Conservation (phyloP, 2,888 invertebrate species). For the Pocota personata region DNA sequence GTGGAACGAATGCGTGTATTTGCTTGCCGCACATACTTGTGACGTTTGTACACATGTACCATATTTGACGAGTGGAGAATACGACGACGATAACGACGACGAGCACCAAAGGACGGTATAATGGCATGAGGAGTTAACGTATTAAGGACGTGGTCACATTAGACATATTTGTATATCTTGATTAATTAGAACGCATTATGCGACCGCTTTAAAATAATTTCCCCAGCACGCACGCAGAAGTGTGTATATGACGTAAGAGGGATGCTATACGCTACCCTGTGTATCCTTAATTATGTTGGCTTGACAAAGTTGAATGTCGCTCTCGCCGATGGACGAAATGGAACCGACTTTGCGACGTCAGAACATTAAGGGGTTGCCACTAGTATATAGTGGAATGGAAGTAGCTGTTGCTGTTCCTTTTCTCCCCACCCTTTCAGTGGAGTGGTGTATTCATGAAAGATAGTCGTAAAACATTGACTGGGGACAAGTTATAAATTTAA, state of each 20-base stretch:
- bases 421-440: not conserved
- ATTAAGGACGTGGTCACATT: constrained; percentile 65
- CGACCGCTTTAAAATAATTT: constrained; percentile 70
- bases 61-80: constrained; percentile 24
- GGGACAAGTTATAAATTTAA: constrained; percentile 82
- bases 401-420: not conserved
- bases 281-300: constrained; percentile 60
- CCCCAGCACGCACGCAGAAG: constrained; percentile 37
- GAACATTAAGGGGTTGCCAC: constrained; percentile 37
- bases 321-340: constrained; percentile 37
- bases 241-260: constrained; percentile 15
- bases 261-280: constrained; percentile 22
- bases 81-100: constrained; percentile 8
- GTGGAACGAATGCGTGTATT: constrained; percentile 29
- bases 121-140: constrained; percentile 41
- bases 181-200: constrained; percentile 71
- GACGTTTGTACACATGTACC: constrained; percentile 23
- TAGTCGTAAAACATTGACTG: constrained; percentile 81
- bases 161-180: constrained; percentile 64
- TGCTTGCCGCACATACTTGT: constrained; percentile 43
- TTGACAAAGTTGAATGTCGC: constrained; percentile 65
- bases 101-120: constrained; percentile 22
- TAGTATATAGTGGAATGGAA: constrained; percentile 4
- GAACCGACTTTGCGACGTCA: constrained; percentile 34
- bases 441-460: constrained; percentile 41